phyloP scores from a whole-genome alignment of 1,140 invertebrate species.

The Diprion similis region DNA sequence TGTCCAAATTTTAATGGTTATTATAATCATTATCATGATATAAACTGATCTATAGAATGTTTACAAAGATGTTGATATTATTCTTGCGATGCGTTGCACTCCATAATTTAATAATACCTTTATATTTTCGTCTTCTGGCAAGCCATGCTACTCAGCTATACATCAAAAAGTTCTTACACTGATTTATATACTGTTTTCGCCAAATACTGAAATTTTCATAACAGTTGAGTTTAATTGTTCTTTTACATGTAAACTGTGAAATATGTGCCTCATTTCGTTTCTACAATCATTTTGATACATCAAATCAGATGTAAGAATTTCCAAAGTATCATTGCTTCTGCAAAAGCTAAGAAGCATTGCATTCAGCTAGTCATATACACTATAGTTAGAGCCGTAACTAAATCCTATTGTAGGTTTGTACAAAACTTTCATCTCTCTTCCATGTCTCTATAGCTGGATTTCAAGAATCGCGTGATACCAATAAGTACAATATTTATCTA shows the following conservation, averaged over 20 bases:
- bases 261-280: background rate
- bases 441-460: background rate
- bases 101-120: constrained; percentile 5
- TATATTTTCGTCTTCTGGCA: constrained; percentile 9
- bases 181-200: constrained; percentile 1
- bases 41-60: constrained; percentile 25
- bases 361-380: background rate
- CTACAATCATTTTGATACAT: background rate
- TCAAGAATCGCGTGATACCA: background rate
- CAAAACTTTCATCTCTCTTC: background rate
- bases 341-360: constrained; percentile 14
- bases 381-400: constrained; percentile 2
- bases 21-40: constrained; percentile 19
- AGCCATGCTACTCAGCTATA: background rate
- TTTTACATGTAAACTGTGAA: background rate
- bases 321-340: constrained; percentile 10
- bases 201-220: background rate
- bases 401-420: background rate
- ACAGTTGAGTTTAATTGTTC: background rate
- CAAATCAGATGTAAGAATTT: background rate
- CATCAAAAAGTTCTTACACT: background rate
- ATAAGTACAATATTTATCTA: background rate
- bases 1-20: constrained; percentile 16
- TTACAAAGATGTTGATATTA: constrained; percentile 19
- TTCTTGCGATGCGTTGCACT: constrained; percentile 12